These are phyloP conservation scores for Ctenochaetus hawaiiensis DNA, from an alignment of 2,797 vertebrate genomes.

Conservation along the genomic window DNA sequence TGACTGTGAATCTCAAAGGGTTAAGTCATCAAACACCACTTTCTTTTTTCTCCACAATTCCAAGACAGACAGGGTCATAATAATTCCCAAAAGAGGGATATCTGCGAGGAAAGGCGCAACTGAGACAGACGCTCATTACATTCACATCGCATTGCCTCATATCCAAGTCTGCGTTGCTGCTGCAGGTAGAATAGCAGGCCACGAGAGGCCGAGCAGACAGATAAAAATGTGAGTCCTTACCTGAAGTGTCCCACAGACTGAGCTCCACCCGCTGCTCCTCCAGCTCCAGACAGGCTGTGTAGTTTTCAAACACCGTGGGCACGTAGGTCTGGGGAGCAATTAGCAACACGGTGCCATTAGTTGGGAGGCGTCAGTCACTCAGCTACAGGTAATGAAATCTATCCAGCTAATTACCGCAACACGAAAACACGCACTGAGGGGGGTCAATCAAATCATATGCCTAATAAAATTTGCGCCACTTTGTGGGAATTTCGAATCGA, in stretches of 20 bases:
- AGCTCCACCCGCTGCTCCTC: conserved; percentile 96
- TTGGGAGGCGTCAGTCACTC: conserved; percentile 54
- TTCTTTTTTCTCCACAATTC: neutral
- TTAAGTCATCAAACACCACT: neutral
- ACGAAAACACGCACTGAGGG: conserved; percentile 12
- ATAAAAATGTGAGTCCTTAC: conserved; percentile 77
- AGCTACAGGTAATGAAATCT: conserved; percentile 47
- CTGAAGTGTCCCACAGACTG: conserved; percentile 97
- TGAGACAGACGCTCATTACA: conserved; percentile 25
- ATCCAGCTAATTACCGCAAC: conserved; percentile 30
- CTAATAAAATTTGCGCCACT: neutral
- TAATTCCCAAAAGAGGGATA: neutral
- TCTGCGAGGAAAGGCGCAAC: neutral
- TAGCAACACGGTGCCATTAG: conserved; percentile 68
- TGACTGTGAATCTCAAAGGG: neutral
- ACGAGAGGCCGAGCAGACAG: neutral
- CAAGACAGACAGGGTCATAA: neutral
- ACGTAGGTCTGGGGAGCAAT: conserved; percentile 91
- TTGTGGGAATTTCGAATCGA: conserved; percentile 1
- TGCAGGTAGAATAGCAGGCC: conserved; percentile 34
- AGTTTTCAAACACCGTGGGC: conserved; percentile 97
- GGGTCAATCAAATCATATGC: neutral
- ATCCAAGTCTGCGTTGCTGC: conserved; percentile 27
- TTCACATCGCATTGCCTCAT: conserved; percentile 30
- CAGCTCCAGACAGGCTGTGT: conserved; percentile 95